Evolutionary conservation across 1,140 invertebrate species (phyloP), one percentile per base, ranked within the genome.

Genomic region (Lepidurus packardi): DNA sequence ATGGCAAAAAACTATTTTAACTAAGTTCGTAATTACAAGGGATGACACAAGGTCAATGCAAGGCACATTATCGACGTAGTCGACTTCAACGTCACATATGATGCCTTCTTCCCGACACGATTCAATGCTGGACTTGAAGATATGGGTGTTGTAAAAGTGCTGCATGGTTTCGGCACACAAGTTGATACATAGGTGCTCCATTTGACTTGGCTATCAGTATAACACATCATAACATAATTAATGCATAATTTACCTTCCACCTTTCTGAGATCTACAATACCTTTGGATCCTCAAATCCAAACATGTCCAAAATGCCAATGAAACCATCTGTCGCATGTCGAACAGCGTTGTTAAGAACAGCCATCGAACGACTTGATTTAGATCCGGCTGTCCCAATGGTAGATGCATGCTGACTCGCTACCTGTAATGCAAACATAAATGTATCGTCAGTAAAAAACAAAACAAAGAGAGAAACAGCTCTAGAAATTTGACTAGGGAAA

Each of bases 81-180:
- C 94, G 34, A 97, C 92, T 84, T 96, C 93, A 34, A 95, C 90
- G 82, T 96, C 93, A 83, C 92, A 93, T n/a, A 90, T 88, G 80
- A 98, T 95, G 42, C 94, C 94, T 87, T 98, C 96, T 83, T 97
- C 95, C 78, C 93, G 88, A 83, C 95, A 96, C 73, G 95, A 95
- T 85, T 97, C 95, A 79, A 96, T 94, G 77, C 93, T 94, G 8
- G 93, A 94, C 85, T 97, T 97, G 86, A 98, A 97, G 79, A 97
- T 95, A 85, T 97, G 95, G 44, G 94, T 97, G 84, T 97, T 97
- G 87, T 97, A 98, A 84, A 97, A 97, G 85, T 97, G 95, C 83
- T 98, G 95, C 93, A 98, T 96, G 21, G 95, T 97, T 87, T 98
- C 96, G 0, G 95, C 94, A 85, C 95, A 97, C 73, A 98, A 86